Evolutionary conservation across 2,113 vertebrate species (phyloP).

Genomic region (Anas platyrhynchos): DNA sequence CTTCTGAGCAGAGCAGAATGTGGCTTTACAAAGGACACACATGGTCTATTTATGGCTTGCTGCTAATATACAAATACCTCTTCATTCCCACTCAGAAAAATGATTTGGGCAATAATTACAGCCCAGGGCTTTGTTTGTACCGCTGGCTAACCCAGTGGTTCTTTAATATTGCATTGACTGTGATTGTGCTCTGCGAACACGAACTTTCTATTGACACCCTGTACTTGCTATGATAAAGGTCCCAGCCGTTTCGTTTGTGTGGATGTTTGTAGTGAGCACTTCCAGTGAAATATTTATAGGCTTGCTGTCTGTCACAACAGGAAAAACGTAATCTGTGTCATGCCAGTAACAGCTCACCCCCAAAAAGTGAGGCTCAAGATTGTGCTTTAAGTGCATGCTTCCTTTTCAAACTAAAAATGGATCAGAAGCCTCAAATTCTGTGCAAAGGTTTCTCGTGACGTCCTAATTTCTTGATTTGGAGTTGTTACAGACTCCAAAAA

Average conservation of each 20-base stretch:
- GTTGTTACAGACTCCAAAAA: background rate
- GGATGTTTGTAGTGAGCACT: background rate
- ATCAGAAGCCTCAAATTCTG: background rate
- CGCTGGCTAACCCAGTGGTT: constrained; percentile 18
- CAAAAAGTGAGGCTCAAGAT: background rate
- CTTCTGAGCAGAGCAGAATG: background rate
- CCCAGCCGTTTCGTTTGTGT: background rate
- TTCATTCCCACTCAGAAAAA: constrained; percentile 30
- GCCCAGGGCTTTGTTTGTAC: constrained; percentile 32
- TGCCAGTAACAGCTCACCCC: background rate
- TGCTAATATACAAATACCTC: constrained; percentile 26
- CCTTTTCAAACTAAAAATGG: background rate
- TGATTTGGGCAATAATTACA: background rate
- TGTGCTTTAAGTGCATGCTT: background rate
- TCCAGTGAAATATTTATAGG: background rate
- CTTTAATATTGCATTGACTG: background rate
- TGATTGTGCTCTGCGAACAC: background rate
- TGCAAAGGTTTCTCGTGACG: background rate
- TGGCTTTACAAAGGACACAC: constrained; percentile 9
- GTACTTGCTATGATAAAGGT: background rate
- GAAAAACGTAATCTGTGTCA: background rate
- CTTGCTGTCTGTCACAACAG: background rate
- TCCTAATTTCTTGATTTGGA: background rate
- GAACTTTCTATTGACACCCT: background rate
- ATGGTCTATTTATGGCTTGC: constrained; percentile 25